A percentile compares a stretch with the other conserved stretches of the same genome.
Conservation (phyloP, 2,113 vertebrate genomes). For the Grantiella picta region DNA sequence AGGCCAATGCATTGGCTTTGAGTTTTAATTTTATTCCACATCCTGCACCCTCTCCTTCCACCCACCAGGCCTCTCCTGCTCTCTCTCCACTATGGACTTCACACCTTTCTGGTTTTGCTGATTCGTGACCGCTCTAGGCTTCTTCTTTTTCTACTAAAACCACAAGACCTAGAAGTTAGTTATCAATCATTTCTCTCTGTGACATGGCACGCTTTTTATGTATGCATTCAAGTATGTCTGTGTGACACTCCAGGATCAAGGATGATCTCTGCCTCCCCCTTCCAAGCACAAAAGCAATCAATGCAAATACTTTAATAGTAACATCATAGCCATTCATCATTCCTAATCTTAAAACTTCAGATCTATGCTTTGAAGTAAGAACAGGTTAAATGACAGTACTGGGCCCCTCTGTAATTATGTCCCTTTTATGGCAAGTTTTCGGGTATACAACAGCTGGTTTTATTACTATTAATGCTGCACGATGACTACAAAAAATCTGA, state of each 20-base stretch:
- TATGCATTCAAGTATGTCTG: neutral
- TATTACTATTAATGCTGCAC: slow-evolving; percentile 38
- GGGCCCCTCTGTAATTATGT: neutral
- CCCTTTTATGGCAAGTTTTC: slow-evolving; percentile 17
- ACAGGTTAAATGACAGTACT: slow-evolving; percentile 23
- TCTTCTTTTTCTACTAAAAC: neutral
- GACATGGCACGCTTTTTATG: neutral
- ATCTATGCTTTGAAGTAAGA: slow-evolving; percentile 35
- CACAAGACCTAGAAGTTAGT: neutral
- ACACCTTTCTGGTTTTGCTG: neutral
- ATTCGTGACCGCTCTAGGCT: neutral
- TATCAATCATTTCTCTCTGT: neutral
- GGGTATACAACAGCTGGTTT: slow-evolving; percentile 54
- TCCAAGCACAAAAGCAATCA: slow-evolving; percentile 39
- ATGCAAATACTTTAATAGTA: slow-evolving; percentile 48
- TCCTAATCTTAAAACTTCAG: slow-evolving; percentile 39
- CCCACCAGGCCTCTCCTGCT: neutral
- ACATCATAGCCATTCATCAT: slow-evolving; percentile 17
- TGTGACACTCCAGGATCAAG: neutral
- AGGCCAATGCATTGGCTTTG: neutral
- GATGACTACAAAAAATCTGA: slow-evolving; percentile 28
- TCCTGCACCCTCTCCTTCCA: neutral
- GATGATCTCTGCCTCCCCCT: neutral
- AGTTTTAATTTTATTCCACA: neutral
- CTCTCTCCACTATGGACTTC: neutral